A percentile compares a stretch with the other conserved stretches of the same genome.
These are phyloP conservation scores for Myotis yumanensis DNA, from an alignment of 2,113 vertebrate genomes.

Conservation along the genomic window DNA sequence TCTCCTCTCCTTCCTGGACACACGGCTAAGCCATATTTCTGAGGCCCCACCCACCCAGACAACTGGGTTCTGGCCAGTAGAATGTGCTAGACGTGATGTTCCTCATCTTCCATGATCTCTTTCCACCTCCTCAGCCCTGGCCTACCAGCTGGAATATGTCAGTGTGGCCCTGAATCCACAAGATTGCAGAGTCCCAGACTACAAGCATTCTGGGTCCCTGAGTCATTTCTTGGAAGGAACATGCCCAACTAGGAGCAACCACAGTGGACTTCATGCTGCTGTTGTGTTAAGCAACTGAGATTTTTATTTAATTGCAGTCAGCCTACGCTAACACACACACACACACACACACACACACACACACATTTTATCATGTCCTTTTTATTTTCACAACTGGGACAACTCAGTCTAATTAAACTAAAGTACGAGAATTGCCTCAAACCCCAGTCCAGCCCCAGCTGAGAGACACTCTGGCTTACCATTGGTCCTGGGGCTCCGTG, in stretches of 20 bases:
- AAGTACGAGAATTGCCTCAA: neutral
- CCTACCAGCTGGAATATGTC: neutral
- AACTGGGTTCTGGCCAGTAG: neutral
- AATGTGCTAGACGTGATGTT: neutral
- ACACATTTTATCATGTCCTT: neutral
- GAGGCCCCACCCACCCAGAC: neutral
- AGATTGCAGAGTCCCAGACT: neutral
- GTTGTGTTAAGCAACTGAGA: neutral
- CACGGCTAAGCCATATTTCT: neutral
- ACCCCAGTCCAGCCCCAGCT: neutral
- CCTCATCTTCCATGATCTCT: neutral
- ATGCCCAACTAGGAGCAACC: neutral
- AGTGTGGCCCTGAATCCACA: neutral
- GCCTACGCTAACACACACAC: neutral
- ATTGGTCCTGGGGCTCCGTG: constrained; percentile 85
- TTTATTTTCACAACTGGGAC: neutral
- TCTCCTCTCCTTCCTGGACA: neutral
- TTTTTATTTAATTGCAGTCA: neutral
- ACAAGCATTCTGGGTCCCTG: neutral
- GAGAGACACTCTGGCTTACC: constrained; percentile 81
- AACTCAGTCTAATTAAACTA: neutral
- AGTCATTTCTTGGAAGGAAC: neutral
- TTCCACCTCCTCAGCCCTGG: neutral
- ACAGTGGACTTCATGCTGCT: neutral
- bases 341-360: neutral